phyloP scores from a whole-genome alignment of 2,113 vertebrate species.

The Dasypus novemcinctus region DNA sequence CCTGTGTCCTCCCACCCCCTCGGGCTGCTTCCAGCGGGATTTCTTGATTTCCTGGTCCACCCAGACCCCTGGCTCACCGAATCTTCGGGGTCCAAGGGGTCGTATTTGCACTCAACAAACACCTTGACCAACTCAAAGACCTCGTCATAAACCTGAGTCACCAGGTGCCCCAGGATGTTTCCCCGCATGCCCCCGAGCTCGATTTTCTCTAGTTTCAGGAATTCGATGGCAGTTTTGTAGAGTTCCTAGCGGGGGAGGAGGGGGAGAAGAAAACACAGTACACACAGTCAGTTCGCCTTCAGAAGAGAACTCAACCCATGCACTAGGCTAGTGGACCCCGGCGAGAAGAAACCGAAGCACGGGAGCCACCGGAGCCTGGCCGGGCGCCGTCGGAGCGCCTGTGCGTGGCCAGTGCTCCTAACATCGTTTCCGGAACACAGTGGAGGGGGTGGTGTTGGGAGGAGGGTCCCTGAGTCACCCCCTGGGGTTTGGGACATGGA shows the following conservation, averaged over 20 bases:
- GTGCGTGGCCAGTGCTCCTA: fast-evolving
- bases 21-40: not conserved
- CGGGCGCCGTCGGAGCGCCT: too few species aligned
- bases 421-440: not conserved
- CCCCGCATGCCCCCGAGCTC: slow-evolving; percentile 83
- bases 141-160: slow-evolving; percentile 81
- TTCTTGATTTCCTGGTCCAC: fast-evolving
- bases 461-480: fast-evolving
- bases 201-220: slow-evolving; percentile 84
- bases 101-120: slow-evolving; percentile 82
- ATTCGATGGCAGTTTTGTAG: slow-evolving; percentile 77
- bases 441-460: fast-evolving
- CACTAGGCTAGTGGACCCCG: fast-evolving
- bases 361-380: not conserved
- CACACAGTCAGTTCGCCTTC: fast-evolving
- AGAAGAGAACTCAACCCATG: fast-evolving
- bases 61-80: slow-evolving; percentile 66
- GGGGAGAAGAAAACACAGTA: fast-evolving
- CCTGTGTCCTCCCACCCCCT: fast-evolving
- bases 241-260: slow-evolving; percentile 75
- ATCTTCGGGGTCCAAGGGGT: slow-evolving; percentile 83
- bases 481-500: fast-evolving
- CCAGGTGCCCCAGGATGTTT: slow-evolving; percentile 68
- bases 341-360: fast-evolving
- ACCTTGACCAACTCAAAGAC: slow-evolving; percentile 81